Evolutionary conservation across 2,797 vertebrate species (phyloP).

Genomic region (Jordanella pulchra): DNA sequence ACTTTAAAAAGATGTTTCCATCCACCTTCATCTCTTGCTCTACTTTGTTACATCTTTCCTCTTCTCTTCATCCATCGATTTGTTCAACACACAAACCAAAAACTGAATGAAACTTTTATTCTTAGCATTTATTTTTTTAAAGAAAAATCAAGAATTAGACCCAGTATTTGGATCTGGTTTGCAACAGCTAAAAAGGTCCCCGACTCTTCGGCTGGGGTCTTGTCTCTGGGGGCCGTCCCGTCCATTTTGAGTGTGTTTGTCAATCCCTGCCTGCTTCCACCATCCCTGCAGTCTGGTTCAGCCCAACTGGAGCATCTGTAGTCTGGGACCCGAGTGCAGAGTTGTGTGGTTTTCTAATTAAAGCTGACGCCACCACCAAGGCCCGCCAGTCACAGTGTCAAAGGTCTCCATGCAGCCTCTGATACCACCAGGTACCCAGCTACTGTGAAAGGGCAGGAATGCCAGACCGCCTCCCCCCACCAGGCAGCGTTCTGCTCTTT

Average conservation of each 20-base stretch:
- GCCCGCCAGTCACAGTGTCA: slow-evolving; percentile 69
- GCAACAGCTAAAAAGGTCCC: not conserved
- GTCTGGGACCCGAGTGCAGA: slow-evolving; percentile 43
- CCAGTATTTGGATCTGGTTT: not conserved
- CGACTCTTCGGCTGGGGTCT: not conserved
- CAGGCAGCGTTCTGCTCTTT: not conserved
- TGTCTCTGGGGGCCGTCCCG: slow-evolving; percentile 15
- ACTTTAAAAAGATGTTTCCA: no score
- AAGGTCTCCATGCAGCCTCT: slow-evolving; percentile 64
- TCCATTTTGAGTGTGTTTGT: slow-evolving; percentile 2
- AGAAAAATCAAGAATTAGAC: not conserved
- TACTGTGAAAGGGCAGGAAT: slow-evolving; percentile 49
- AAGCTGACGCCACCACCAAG: slow-evolving; percentile 60
- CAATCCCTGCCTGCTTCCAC: slow-evolving; percentile 36
- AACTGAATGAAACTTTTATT: not conserved
- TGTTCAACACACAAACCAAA: no score
- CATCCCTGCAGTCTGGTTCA: slow-evolving; percentile 6
- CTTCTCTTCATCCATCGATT: no score
- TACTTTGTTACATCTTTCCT: not conserved
- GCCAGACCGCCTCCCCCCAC: slow-evolving; percentile 13
- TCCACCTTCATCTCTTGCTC: not conserved
- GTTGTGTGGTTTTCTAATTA: slow-evolving; percentile 63
- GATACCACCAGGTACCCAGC: slow-evolving; percentile 71
- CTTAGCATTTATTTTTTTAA: not conserved
- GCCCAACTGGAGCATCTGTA: slow-evolving; percentile 17